Percentiles rank a stretch among this genome's conserved stretches.
phyloP scores from a whole-genome alignment of 1,140 invertebrate genomes.

The Halyomorpha halys region DNA sequence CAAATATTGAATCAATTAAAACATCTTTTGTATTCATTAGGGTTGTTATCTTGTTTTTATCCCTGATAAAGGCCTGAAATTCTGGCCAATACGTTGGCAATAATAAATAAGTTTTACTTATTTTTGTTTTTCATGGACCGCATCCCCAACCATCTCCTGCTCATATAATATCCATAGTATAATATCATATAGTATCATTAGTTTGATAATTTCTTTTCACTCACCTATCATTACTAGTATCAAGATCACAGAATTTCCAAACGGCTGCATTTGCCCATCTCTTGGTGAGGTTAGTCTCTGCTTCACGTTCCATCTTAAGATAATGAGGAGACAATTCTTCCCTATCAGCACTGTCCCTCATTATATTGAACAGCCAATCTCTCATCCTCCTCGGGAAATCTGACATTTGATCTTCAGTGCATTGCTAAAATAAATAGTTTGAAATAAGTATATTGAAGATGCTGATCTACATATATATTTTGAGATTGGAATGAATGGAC shows the following conservation, averaged over 20 bases:
- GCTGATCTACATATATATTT: too few relatives aligned
- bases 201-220: conserved; percentile 1
- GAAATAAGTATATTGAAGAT: background rate
- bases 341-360: conserved; percentile 85
- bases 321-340: conserved; percentile 76
- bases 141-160: too few relatives aligned
- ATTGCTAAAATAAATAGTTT: conserved; percentile 43
- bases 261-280: conserved; percentile 85
- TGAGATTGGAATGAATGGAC: conserved; percentile 19
- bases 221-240: conserved; percentile 61
- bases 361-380: conserved; percentile 93
- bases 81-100: too few relatives aligned
- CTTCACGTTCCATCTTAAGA: conserved; percentile 74
- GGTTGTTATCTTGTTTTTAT: too few relatives aligned
- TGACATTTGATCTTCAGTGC: conserved; percentile 69
- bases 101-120: too few relatives aligned
- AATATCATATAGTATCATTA: too few relatives aligned
- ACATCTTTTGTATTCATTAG: too few relatives aligned
- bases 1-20: too few relatives aligned
- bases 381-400: conserved; percentile 90
- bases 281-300: conserved; percentile 69
- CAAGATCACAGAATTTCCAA: conserved; percentile 95
- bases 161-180: too few relatives aligned
- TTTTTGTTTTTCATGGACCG: too few relatives aligned
- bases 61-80: too few relatives aligned